These are phyloP conservation scores for Dendronephthya gigantea DNA, from an alignment of 64 coral and sea anemone species.

Conservation along the genomic window DNA sequence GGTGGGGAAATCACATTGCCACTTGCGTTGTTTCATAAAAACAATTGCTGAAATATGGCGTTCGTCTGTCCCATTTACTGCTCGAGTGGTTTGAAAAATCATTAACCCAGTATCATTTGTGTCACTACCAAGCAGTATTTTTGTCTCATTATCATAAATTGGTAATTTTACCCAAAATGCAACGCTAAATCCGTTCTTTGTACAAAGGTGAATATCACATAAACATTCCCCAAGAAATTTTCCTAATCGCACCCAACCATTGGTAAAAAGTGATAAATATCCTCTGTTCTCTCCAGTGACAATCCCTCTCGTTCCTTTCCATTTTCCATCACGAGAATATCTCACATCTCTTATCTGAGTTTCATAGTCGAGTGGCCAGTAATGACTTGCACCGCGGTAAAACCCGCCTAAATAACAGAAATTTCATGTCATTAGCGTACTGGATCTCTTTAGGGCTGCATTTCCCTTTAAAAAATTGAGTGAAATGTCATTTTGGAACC, in stretches of 20 bases:
- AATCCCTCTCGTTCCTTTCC: background rate
- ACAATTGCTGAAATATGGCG: background rate
- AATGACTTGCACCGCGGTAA: background rate
- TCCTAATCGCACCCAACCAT: background rate
- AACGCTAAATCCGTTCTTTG: background rate
- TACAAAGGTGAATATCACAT: background rate
- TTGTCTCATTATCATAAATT: background rate
- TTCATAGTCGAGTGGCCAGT: background rate
- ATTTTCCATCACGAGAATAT: background rate
- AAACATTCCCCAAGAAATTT: background rate
- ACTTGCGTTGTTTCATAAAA: background rate
- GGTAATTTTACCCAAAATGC: background rate
- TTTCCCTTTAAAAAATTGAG: too few relatives aligned
- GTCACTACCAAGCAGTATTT: background rate
- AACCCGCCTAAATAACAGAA: background rate
- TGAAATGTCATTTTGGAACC: too few relatives aligned
- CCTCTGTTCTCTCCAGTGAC: background rate
- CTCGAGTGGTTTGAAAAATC: background rate
- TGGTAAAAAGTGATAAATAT: background rate
- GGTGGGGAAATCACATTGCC: background rate
- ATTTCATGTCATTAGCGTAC: background rate
- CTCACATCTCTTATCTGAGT: background rate
- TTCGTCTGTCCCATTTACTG: background rate
- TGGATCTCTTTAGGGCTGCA: too few relatives aligned
- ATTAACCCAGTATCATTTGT: background rate